Conservation (phyloP, 2,888 invertebrate genomes). For the Busseola fusca region DNA sequence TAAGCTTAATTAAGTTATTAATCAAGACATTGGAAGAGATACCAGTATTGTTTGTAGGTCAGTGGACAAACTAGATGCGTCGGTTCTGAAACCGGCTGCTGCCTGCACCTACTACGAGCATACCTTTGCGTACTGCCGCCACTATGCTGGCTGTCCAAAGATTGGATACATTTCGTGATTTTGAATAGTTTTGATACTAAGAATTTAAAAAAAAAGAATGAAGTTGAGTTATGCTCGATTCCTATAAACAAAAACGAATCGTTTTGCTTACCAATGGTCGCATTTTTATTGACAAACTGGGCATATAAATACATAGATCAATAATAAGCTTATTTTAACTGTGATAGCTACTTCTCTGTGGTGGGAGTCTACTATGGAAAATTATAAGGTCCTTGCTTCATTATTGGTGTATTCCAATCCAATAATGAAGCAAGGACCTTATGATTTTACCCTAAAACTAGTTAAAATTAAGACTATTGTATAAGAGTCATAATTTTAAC, state of each 20-base stretch:
- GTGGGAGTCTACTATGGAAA: background rate
- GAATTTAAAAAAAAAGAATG: background rate
- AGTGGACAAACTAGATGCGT: constrained; percentile 51
- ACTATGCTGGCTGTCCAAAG: constrained; percentile 14
- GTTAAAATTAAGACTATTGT: too few species aligned
- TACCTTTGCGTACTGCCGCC: constrained; percentile 14
- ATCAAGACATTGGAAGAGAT: constrained; percentile 29
- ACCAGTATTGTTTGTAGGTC: constrained; percentile 56
- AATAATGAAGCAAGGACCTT: too few species aligned
- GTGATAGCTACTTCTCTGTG: background rate
- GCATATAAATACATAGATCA: too few species aligned
- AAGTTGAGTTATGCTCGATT: background rate
- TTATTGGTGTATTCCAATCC: too few species aligned
- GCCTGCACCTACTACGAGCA: constrained; percentile 11
- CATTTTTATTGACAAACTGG: background rate
- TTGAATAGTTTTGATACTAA: background rate
- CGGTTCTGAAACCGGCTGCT: constrained; percentile 57
- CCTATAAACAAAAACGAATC: background rate
- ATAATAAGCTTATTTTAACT: background rate
- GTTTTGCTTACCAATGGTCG: background rate
- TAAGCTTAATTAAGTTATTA: constrained; percentile 26
- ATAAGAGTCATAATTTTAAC: too few species aligned
- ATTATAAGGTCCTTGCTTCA: background rate
- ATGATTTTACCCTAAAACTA: too few species aligned
- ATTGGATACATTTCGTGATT: background rate